phyloP scores from a whole-genome alignment of 2,113 vertebrate species.

The Cygnus buccinator region DNA sequence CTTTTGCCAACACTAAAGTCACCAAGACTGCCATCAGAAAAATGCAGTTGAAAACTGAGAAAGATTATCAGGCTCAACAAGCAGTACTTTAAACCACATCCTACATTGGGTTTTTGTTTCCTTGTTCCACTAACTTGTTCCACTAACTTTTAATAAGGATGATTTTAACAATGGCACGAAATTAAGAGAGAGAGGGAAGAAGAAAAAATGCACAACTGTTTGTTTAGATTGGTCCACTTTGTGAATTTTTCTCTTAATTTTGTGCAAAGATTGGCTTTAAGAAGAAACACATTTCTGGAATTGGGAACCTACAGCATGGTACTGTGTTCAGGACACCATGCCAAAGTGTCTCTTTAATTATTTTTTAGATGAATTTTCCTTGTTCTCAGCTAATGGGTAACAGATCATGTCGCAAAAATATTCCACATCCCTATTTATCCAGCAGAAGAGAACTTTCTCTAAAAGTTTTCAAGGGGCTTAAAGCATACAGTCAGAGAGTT shows the following conservation, averaged over 20 bases:
- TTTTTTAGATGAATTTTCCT: conserved; percentile 66
- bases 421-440: conserved; percentile 36
- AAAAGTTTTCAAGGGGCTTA: background rate
- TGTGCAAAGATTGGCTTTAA: conserved; percentile 57
- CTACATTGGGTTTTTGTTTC: background rate
- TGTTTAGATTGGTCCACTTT: conserved; percentile 62
- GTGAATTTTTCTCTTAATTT: conserved; percentile 56
- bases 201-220: background rate
- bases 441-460: background rate
- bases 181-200: background rate
- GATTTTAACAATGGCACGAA: conserved; percentile 27
- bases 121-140: background rate
- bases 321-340: conserved; percentile 34
- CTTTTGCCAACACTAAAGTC: background rate
- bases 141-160: background rate
- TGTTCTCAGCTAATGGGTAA: conserved; percentile 65
- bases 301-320: conserved; percentile 27
- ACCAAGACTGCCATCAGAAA: background rate
- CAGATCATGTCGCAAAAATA: conserved; percentile 52
- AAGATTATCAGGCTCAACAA: background rate
- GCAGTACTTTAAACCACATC: background rate
- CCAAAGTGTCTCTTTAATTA: conserved; percentile 66
- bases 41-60: background rate
- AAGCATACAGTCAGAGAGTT: background rate
- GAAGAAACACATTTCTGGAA: conserved; percentile 66